Base-by-base conservation (phyloP, 2,888 invertebrate genomes). In the Glyphotaelius pellucidus region DNA sequence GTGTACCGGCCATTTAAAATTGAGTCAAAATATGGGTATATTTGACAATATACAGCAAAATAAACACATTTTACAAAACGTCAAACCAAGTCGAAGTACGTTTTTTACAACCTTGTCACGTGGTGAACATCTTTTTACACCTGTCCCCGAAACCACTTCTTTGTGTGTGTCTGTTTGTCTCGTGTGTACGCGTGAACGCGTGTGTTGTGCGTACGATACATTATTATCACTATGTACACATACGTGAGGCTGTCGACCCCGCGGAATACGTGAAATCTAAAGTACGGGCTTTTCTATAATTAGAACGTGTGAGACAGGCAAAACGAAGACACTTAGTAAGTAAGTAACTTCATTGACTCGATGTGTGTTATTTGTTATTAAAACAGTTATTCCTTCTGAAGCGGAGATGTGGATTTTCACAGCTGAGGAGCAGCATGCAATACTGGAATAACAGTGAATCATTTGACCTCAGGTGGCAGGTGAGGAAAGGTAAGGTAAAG, bases 221-320 rank as follows among this genome's bases (percentile, higher is more conserved):
- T 42, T 42, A 42, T 42, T 67, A 67, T 67, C 67, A 67, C 25
- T 9, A 67, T 67, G 25, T 67, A 67, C 67, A 67, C 25, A 67
- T 67, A 67, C n/a, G 67, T 11, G 67, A 67, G 88, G 79, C 11
- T 38, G 25, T 89, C 32, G 88, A 89, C 88, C 88, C n/a, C 88
- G 67, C 80, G 67, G 7, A 87, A 79, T 35, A 89, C 88, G 88
- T 38, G 80, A 89, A 80, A 89, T 89, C 79, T 87, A 67, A 19
- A n/a, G 87, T 87, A 87, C 87, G 25, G 52, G 19, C 86, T 87
- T 87, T 89, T 89, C 88, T 80, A 89, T 80, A 79, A 35, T 79
- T 80, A 89, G 80, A 32, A 35, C 79, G n/a, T 47, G 30, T 7
- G 79, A 25, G 80, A 30, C 79, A 32, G 25, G 88, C 67, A 25